These are phyloP conservation scores for Hypsopygia costalis DNA, from an alignment of 2,888 invertebrate genomes.

Conservation along the genomic window DNA sequence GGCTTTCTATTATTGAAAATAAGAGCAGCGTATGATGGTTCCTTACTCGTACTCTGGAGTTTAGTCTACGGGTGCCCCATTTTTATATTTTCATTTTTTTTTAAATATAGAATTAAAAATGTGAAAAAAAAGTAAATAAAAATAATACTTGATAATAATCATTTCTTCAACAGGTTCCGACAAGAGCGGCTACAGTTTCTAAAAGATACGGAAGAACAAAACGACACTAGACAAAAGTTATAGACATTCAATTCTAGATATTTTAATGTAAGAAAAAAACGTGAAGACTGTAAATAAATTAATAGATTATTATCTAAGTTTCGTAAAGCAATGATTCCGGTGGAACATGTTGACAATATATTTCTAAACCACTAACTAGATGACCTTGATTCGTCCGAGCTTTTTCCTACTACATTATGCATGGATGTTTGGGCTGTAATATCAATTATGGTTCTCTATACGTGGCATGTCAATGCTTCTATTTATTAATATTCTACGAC, in stretches of 20 bases:
- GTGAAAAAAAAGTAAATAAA: too few relatives aligned
- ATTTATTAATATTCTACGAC: too few relatives aligned
- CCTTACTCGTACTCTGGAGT: too few relatives aligned
- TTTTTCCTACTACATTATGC: conserved; percentile 22
- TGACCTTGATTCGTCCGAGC: conserved; percentile 23
- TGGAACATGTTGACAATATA: conserved; percentile 77
- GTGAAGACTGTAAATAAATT: conserved; percentile 72
- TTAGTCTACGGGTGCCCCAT: too few relatives aligned
- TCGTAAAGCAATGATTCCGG: conserved; percentile 55
- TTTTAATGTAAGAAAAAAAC: conserved; percentile 40
- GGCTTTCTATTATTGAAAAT: too few relatives aligned
- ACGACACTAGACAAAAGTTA: conserved; percentile 54
- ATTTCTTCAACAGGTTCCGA: conserved; percentile 46
- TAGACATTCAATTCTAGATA: conserved; percentile 42
- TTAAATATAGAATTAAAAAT: too few relatives aligned
- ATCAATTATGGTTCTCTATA: too few relatives aligned
- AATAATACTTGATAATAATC: too few relatives aligned
- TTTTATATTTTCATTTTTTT: too few relatives aligned
- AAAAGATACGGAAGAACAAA: conserved; percentile 50
- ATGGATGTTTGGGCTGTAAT: too few relatives aligned
- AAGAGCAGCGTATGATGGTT: too few relatives aligned
- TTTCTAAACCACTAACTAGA: conserved; percentile 21
- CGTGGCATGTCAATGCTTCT: too few relatives aligned
- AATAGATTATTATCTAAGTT: conserved; percentile 45
- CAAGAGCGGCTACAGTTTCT: conserved; percentile 42